Evolutionary conservation across 1,140 invertebrate species (phyloP).

Genomic region (Lucilia cuprina): DNA sequence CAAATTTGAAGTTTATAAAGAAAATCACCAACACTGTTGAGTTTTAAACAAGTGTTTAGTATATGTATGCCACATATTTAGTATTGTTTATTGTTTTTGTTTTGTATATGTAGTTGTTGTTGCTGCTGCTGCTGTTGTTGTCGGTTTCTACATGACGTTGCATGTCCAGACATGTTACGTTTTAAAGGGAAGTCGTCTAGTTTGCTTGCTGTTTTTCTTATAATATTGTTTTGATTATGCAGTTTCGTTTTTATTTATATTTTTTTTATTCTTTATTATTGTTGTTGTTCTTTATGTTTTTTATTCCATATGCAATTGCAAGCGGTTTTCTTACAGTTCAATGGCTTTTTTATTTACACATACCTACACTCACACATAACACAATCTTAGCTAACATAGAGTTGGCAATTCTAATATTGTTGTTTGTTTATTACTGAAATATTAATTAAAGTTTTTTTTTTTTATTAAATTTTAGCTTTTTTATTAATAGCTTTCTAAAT

Average conservation of each 20-base stretch:
- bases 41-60: slow-evolving; percentile 6
- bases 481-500: no score
- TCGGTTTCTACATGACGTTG: slow-evolving; percentile 27
- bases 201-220: background rate
- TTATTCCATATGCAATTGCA: background rate
- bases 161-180: slow-evolving; percentile 22
- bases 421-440: no score
- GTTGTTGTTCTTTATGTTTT: background rate
- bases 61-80: background rate
- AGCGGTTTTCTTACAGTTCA: slow-evolving; percentile 27
- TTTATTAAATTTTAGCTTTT: no score
- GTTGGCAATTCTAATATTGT: background rate
- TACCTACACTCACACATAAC: no score
- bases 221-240: slow-evolving; percentile 22
- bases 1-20: background rate
- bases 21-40: background rate
- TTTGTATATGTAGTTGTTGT: no score
- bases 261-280: background rate
- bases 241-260: slow-evolving; percentile 1
- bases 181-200: background rate
- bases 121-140: background rate
- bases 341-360: slow-evolving; percentile 30
- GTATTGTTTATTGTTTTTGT: background rate
- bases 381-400: background rate
- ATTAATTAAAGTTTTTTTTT: no score